Conservation (phyloP, 2,797 vertebrate genomes). For the Macropodus opercularis region DNA sequence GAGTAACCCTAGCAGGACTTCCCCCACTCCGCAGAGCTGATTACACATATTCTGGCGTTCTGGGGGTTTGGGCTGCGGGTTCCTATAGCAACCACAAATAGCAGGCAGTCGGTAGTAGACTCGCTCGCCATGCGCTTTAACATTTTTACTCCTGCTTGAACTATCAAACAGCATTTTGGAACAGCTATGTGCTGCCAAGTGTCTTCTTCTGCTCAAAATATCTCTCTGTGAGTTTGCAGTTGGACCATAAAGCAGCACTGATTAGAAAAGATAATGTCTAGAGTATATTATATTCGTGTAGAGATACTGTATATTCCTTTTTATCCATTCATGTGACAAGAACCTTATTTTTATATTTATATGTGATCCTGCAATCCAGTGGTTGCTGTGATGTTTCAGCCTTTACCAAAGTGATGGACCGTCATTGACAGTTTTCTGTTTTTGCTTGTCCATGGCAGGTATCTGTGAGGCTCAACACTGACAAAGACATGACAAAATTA, state of each 20-base stretch:
- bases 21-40: slow-evolving; percentile 51
- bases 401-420: not conserved
- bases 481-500: too few relatives aligned
- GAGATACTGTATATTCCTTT: not conserved
- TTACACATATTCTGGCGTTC: slow-evolving; percentile 49
- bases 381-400: not conserved
- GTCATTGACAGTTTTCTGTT: not conserved
- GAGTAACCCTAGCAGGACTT: slow-evolving; percentile 59
- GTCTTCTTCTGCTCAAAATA: slow-evolving; percentile 27
- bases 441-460: slow-evolving; percentile 4
- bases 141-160: slow-evolving; percentile 44
- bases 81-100: slow-evolving; percentile 68
- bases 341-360: not conserved
- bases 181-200: slow-evolving; percentile 29
- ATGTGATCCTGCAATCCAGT: not conserved
- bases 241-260: slow-evolving; percentile 9
- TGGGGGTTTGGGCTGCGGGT: slow-evolving; percentile 47
- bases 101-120: slow-evolving; percentile 45
- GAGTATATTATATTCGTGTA: not conserved
- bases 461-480: too few relatives aligned
- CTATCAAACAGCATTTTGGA: slow-evolving; percentile 69
- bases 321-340: not conserved
- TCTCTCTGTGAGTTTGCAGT: slow-evolving; percentile 23
- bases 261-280: not conserved
- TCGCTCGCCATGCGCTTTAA: slow-evolving; percentile 37